Conservation (phyloP, 2,888 invertebrate genomes). For the Periphyllus acericola region DNA sequence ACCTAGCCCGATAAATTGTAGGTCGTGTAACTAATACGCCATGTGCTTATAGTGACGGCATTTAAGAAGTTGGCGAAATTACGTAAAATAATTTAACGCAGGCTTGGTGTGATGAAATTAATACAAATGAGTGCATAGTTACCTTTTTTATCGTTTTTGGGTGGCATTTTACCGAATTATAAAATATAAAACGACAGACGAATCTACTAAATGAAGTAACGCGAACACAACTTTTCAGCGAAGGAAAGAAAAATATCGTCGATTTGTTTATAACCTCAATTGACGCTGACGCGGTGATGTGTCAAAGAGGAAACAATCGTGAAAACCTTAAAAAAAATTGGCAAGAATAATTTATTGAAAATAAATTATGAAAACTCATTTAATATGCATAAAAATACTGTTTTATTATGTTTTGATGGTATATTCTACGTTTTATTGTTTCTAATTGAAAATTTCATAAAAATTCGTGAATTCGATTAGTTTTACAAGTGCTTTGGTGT, state of each 20-base stretch:
- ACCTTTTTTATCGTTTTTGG: conserved; percentile 58
- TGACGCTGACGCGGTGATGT: conserved; percentile 33
- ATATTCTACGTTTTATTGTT: not conserved
- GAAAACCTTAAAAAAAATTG: not conserved
- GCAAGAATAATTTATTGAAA: not conserved
- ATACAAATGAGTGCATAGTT: conserved; percentile 10
- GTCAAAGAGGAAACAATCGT: conserved; percentile 31
- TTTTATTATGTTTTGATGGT: not conserved
- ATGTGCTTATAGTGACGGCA: conserved; percentile 42
- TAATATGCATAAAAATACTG: not conserved
- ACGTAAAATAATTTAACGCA: not conserved
- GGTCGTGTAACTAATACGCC: not conserved
- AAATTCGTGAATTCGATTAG: not conserved
- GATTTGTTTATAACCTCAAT: conserved; percentile 60
- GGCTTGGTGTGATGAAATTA: not conserved
- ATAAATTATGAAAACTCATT: not conserved
- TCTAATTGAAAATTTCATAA: not conserved
- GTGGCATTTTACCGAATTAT: conserved; percentile 39
- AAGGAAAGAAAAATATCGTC: conserved; percentile 36
- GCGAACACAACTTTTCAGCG: conserved; percentile 22
- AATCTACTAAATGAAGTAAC: not conserved
- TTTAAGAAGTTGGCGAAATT: not conserved
- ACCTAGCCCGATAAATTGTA: too few relatives aligned
- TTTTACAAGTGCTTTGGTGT: not conserved
- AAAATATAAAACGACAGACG: not conserved